Evolutionary conservation across 2,888 invertebrate species (phyloP), one percentile per base, ranked within the genome.

Genomic region (Nemapogon koenigi): DNA sequence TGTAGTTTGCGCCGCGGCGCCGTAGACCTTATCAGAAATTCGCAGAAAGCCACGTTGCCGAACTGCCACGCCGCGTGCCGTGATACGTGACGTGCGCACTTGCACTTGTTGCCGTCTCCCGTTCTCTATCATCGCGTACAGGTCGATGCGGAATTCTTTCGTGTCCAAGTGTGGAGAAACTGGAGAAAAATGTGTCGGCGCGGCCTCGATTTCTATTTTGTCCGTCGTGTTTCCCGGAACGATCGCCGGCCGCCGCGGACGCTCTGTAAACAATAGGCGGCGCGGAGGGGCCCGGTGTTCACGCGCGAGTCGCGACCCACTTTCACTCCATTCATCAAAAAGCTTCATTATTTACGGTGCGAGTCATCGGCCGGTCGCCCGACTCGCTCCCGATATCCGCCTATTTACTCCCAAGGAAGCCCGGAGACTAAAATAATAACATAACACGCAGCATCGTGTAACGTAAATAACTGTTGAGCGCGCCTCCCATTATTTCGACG

Each of bases 1-100:
- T n/a, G n/a, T n/a, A n/a, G n/a, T n/a, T n/a, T n/a, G n/a, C 31
- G 15, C 4, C 11, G 4, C 11, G 15, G 15, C 16, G 8, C 16
- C 14, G 53, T 55, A 57, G 57, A 68, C 62, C 68, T 65, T 71
- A 68, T 70, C 69, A 65, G 65, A 62, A 49, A 57, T 31, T 22
- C n/a, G 6, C 26, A 8, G 38, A 4, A 8, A 28, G 16, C 11
- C 18, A 10, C 18, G 8, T 59, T 57, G 19, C 17, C 22, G 8
- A 4, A 16, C 31, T 16, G 14, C 55, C 51, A 17, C 27, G 32
- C 33, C 11, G 22, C 37, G 32, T 46, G 46, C 44, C 39, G 48
- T 50, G 15, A n/a, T 11, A 25, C 35, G 22, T 18, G 16, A 18
- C 32, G 10, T 11, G 17, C 16, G 16, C 32, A 3, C 10, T 22